Evolutionary conservation across 1,140 invertebrate species (phyloP).

Genomic region (Aphelinus atriplicis): DNA sequence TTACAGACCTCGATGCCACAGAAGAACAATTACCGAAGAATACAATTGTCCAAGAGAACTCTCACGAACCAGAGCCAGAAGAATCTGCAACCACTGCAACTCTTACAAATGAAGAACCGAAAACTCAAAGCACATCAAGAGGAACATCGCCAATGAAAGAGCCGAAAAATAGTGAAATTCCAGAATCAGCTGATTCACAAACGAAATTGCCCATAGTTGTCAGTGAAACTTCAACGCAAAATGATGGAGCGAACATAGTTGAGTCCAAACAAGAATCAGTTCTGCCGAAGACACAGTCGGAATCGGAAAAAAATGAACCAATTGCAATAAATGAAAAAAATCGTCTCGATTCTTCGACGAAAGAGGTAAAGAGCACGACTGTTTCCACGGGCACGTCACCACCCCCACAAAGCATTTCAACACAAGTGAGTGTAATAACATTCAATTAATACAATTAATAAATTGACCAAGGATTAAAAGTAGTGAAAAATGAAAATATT

Average conservation of each 20-base stretch:
- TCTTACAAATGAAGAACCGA: background rate
- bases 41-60: background rate
- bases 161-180: background rate
- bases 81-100: no score
- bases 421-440: constrained; percentile 73
- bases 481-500: no score
- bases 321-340: background rate
- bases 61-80: no score
- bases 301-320: background rate
- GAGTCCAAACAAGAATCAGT: no score
- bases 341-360: background rate
- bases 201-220: background rate
- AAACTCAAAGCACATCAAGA: constrained; percentile 30
- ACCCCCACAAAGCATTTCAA: constrained; percentile 85
- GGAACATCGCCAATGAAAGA: constrained; percentile 43
- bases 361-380: constrained; percentile 38
- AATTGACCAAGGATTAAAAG: no score
- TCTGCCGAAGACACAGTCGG: no score
- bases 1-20: background rate
- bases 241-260: background rate
- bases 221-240: constrained; percentile 14
- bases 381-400: constrained; percentile 79
- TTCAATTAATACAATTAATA: constrained; percentile 16
- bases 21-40: constrained; percentile 23
- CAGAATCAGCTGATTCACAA: constrained; percentile 9